Conservation (phyloP, 2,797 vertebrate species). For the Lateolabrax maculatus region DNA sequence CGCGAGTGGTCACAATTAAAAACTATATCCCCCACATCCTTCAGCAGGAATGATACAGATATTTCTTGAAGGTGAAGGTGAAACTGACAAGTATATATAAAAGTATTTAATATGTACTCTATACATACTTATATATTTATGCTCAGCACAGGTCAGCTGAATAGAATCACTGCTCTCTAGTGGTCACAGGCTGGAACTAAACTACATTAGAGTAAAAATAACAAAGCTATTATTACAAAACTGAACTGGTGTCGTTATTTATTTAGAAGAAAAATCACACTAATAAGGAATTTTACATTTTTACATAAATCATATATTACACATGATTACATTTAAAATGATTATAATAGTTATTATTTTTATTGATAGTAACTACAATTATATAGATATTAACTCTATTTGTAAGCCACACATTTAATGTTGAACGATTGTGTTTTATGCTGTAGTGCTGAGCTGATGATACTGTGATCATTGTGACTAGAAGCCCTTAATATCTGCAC, state of each 20-base stretch:
- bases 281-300: neutral
- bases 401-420: neutral
- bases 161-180: neutral
- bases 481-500: neutral
- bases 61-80: too few relatives aligned
- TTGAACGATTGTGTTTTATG: neutral
- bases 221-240: too few relatives aligned
- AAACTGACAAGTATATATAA: too few relatives aligned
- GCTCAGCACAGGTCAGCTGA: neutral
- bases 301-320: neutral
- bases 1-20: too few relatives aligned
- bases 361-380: neutral
- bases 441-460: neutral
- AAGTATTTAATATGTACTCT: too few relatives aligned
- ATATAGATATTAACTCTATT: neutral
- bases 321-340: neutral
- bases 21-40: neutral
- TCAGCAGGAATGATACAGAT: neutral
- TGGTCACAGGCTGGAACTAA: neutral
- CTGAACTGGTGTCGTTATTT: neutral
- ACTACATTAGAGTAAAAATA: neutral
- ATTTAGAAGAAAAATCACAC: neutral
- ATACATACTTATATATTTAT: too few relatives aligned
- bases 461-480: too few relatives aligned
- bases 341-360: neutral